Evolutionary conservation across 2,888 invertebrate species (phyloP), one percentile per base, ranked within the genome.

Genomic region (Eustalomyia histrio): DNA sequence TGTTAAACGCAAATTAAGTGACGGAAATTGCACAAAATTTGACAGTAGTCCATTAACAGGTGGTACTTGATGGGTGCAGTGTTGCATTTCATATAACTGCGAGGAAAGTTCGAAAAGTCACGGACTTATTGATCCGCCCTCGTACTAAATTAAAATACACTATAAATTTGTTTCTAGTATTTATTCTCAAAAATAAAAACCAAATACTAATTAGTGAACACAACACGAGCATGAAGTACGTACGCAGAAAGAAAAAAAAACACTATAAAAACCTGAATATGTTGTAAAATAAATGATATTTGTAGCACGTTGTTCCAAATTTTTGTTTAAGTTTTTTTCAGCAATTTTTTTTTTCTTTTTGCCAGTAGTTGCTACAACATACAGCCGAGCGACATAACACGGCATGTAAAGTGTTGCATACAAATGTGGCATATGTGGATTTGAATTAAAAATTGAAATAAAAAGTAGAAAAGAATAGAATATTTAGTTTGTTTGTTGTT

Each of bases 121-220:
- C n/a, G n/a, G n/a, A n/a, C n/a, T n/a, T n/a, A n/a, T n/a, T n/a
- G n/a, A n/a, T n/a, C n/a, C n/a, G n/a, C n/a, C n/a, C n/a, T n/a
- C n/a, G n/a, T n/a, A n/a, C n/a, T n/a, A 65, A 58, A 43, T 43
- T 47, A 61, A 80, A 68, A 68, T 76, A 76, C 52, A 52, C 67
- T 58, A 24, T 33, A 16, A 39, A 39, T 39, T n/a, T n/a, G 43
- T 14, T 39, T 14, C n/a, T 47, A 47, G 43, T 1, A 39, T 39
- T 39, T 2, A 7, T 53, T 39, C 39, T 39, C 39, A 18, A 60
- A 69, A 18, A 71, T 55, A n/a, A 33, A 57, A 78, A 1, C 7
- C 67, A 76, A 81, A 76, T 81, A 81, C 80, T 81, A 81, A 81
- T 81, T 81, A 81, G 80, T 74, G 80, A 81, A 81, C 74, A 81